phyloP scores from a whole-genome alignment of 2,113 vertebrate species.

The Dromaius novaehollandiae region DNA sequence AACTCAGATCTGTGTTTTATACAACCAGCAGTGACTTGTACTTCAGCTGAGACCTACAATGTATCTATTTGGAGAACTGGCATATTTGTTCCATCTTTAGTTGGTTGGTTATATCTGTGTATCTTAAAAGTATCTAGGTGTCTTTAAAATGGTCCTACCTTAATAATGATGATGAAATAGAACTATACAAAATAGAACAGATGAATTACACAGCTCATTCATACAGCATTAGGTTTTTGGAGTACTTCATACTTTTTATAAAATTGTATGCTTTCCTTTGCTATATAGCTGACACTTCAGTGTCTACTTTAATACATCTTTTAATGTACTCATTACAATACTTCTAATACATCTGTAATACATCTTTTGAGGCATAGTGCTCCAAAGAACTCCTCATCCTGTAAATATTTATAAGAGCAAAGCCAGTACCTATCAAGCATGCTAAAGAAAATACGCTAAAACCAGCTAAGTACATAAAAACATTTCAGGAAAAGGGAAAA shows the following conservation, averaged over 20 bases:
- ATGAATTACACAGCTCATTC: neutral
- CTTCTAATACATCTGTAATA: neutral
- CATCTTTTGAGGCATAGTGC: neutral
- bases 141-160: neutral
- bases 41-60: neutral
- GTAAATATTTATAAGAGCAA: slow-evolving; percentile 14
- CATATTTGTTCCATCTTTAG: neutral
- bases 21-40: neutral
- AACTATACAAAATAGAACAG: neutral
- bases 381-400: neutral
- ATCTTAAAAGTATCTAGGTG: neutral
- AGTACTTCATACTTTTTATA: neutral
- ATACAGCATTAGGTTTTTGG: neutral
- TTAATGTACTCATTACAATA: neutral
- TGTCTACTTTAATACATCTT: neutral
- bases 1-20: neutral
- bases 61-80: neutral
- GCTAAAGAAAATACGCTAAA: neutral
- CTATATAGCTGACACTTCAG: neutral
- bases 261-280: neutral
- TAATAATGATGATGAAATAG: neutral
- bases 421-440: neutral
- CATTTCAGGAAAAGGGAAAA: slow-evolving; percentile 4
- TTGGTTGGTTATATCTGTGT: neutral
- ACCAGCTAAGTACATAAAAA: neutral